These are phyloP conservation scores for Agonopterix alstromeriana DNA, from an alignment of 2,888 invertebrate species.

Conservation along the genomic window DNA sequence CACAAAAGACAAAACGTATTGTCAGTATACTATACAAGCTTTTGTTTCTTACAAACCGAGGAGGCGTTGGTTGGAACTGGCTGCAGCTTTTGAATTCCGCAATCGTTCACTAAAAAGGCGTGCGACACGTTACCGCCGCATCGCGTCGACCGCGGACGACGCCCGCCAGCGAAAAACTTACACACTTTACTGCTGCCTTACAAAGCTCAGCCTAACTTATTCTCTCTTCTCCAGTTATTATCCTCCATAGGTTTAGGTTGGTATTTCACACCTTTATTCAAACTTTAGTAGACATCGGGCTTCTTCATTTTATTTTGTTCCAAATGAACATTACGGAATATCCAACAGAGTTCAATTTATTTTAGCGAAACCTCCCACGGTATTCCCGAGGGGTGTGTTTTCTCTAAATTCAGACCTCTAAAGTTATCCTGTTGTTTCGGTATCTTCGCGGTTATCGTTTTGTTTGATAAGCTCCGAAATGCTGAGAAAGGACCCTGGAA, in stretches of 20 bases:
- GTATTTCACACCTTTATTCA: constrained; percentile 23
- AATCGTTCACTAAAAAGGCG: constrained; percentile 40
- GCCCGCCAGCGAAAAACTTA: constrained; percentile 30
- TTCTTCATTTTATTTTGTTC: constrained; percentile 9
- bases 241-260: constrained; percentile 15
- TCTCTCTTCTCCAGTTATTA: constrained; percentile 24
- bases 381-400: constrained; percentile 4
- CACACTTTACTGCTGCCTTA: constrained; percentile 32
- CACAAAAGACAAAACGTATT: constrained; percentile 2
- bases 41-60: constrained; percentile 29
- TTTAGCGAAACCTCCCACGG: constrained; percentile 3
- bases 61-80: constrained; percentile 26
- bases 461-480: not conserved
- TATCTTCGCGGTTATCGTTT: constrained; percentile 1
- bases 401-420: constrained; percentile 4
- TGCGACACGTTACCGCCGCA: constrained; percentile 21
- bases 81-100: constrained; percentile 39
- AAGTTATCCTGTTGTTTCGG: constrained; percentile 1
- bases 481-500: too few species aligned
- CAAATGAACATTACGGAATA: constrained; percentile 7
- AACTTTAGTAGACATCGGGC: constrained; percentile 7
- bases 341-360: constrained; percentile 7
- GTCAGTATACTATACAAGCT: constrained; percentile 12
- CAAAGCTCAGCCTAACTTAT: constrained; percentile 27
- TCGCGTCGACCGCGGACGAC: too few species aligned